A percentile compares a stretch with the other conserved stretches of the same genome.
These are phyloP conservation scores for Cacatua alba DNA, from an alignment of 2,113 vertebrate genomes.

Conservation along the genomic window DNA sequence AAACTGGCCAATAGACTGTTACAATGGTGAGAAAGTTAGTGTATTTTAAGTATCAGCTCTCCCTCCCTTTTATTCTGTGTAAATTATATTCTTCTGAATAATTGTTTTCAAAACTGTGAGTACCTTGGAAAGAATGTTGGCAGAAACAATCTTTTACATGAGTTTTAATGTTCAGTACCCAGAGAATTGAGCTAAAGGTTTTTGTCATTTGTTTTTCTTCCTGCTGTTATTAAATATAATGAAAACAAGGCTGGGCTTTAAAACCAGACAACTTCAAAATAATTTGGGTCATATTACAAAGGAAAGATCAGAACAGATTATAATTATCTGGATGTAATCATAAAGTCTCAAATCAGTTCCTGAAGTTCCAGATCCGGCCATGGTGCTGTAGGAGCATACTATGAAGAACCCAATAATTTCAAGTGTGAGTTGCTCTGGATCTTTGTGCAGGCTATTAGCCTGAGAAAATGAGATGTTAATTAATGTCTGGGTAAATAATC, in stretches of 20 bases:
- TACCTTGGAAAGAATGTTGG: not conserved
- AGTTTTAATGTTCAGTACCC: not conserved
- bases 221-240: not conserved
- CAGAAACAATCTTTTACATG: not conserved
- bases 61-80: not conserved
- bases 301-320: not conserved
- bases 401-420: not conserved
- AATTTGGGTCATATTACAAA: not conserved
- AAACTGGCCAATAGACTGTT: not conserved
- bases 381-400: fast-evolving
- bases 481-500: not conserved
- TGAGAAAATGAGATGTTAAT: not conserved
- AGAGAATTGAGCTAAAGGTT: not conserved
- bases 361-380: not conserved
- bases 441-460: not conserved
- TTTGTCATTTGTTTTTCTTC: not conserved
- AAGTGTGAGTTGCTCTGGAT: not conserved
- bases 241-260: not conserved
- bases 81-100: not conserved
- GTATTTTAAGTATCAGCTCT: not conserved
- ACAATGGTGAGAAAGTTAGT: not conserved
- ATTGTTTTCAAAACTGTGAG: not conserved
- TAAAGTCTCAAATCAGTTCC: not conserved
- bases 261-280: not conserved
- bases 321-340: not conserved